Evolutionary conservation across 2,797 vertebrate species (phyloP).

Genomic region (Danio albolineatus): DNA sequence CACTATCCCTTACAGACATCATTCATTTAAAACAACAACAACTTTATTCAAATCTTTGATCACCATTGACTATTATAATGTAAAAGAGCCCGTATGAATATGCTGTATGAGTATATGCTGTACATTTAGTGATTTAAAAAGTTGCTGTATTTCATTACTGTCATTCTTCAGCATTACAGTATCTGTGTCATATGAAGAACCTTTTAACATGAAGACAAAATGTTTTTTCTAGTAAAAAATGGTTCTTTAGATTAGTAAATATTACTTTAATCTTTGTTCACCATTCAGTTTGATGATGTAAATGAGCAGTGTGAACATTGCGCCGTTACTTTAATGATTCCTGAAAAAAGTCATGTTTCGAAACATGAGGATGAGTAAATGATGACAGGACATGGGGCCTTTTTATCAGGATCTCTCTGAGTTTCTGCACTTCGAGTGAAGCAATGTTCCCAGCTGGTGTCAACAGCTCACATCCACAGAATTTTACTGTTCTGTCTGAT

Average conservation of each 20-base stretch:
- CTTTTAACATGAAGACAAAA: too few species aligned
- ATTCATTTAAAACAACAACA: too few species aligned
- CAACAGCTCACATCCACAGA: conserved; percentile 56
- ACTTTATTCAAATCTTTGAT: too few species aligned
- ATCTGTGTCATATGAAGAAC: too few species aligned
- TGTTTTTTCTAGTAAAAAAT: too few species aligned
- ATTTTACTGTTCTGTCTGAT: conserved; percentile 64
- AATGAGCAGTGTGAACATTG: not conserved
- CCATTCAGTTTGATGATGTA: not conserved
- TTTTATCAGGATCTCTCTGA: conserved; percentile 37
- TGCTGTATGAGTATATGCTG: too few species aligned
- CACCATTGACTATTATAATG: too few species aligned
- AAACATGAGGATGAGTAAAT: conserved; percentile 11
- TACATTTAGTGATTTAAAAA: too few species aligned
- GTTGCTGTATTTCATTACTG: too few species aligned
- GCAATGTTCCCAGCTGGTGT: conserved; percentile 51
- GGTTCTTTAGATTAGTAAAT: not conserved
- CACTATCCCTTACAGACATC: too few species aligned
- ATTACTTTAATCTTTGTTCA: not conserved
- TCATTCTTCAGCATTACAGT: too few species aligned
- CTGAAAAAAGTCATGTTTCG: not conserved
- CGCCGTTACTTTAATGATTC: not conserved
- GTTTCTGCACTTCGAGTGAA: conserved; percentile 46
- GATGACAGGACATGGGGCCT: conserved; percentile 25
- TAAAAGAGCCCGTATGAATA: too few species aligned